Percentiles rank a stretch among this genome's conserved stretches.
Evolutionary conservation across 92 coral and sea anemone species (phyloP).

Genomic region (Umimayanthus kanabou): DNA sequence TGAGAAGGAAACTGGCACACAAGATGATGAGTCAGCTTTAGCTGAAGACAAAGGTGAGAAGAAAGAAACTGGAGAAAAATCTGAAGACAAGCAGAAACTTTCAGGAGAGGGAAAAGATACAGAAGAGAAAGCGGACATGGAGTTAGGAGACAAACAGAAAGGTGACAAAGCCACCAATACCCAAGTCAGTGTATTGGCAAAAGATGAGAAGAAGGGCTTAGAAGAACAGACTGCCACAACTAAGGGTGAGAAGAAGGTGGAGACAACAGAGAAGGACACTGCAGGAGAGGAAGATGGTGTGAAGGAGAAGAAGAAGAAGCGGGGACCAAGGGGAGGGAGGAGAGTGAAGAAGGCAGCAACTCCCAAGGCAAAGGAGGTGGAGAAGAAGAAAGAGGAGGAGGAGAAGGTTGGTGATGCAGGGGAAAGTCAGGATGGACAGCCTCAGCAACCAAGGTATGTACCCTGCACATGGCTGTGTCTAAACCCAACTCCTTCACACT

Average conservation of each 20-base stretch:
- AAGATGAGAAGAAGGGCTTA: neutral
- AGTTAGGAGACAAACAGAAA: constrained; percentile 10
- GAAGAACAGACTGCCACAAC: neutral
- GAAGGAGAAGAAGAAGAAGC: constrained; percentile 34
- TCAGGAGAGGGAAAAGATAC: neutral
- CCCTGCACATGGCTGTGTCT: neutral
- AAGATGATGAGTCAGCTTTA: neutral
- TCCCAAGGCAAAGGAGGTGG: constrained; percentile 11
- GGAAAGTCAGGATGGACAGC: neutral
- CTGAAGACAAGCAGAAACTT: constrained; percentile 24
- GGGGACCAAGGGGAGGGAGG: constrained; percentile 41
- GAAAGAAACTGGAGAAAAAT: constrained; percentile 16
- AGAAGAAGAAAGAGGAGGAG: constrained; percentile 22
- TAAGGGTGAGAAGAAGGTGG: neutral
- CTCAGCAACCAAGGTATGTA: neutral
- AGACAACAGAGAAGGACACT: neutral
- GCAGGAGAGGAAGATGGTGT: constrained; percentile 5
- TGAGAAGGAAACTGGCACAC: constrained; percentile 7
- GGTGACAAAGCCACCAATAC: neutral
- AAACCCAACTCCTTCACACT: no score
- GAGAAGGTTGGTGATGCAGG: neutral
- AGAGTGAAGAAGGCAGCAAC: constrained; percentile 22
- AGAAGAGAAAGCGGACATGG: neutral
- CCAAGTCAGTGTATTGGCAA: neutral
- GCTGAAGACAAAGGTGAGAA: constrained; percentile 7